phyloP scores from a whole-genome alignment of 2,888 invertebrate genomes.

The Cephonodes hylas region DNA sequence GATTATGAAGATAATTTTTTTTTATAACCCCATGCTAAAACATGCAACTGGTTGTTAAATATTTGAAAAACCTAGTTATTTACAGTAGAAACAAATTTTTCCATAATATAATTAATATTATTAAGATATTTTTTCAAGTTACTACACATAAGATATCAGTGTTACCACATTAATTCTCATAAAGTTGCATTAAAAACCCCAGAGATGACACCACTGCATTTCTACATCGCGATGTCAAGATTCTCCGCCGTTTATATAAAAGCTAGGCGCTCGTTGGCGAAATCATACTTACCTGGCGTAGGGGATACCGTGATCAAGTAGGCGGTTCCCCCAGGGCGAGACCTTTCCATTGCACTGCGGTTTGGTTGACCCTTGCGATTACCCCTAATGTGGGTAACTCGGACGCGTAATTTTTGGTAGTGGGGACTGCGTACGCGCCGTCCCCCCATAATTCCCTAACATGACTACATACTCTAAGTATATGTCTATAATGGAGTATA shows the following conservation, averaged over 20 bases:
- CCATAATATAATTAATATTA: neutral
- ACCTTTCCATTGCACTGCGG: constrained; percentile 52
- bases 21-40: neutral
- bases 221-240: neutral
- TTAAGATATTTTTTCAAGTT: no score
- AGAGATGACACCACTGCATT: neutral
- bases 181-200: neutral
- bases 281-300: constrained; percentile 55
- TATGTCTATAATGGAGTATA: neutral
- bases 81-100: neutral
- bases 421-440: constrained; percentile 55
- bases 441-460: constrained; percentile 33
- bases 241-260: neutral
- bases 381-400: constrained; percentile 54
- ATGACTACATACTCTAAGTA: no score
- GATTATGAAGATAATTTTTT: neutral
- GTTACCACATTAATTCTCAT: no score
- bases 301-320: constrained; percentile 52
- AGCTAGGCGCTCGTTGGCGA: rapidly evolving
- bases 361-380: constrained; percentile 53
- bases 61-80: neutral
- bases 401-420: constrained; percentile 55
- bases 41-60: neutral
- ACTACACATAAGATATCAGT: neutral
- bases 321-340: constrained; percentile 58